Base-by-base conservation (phyloP, 1,140 invertebrate genomes). In the Drosophila pachea region DNA sequence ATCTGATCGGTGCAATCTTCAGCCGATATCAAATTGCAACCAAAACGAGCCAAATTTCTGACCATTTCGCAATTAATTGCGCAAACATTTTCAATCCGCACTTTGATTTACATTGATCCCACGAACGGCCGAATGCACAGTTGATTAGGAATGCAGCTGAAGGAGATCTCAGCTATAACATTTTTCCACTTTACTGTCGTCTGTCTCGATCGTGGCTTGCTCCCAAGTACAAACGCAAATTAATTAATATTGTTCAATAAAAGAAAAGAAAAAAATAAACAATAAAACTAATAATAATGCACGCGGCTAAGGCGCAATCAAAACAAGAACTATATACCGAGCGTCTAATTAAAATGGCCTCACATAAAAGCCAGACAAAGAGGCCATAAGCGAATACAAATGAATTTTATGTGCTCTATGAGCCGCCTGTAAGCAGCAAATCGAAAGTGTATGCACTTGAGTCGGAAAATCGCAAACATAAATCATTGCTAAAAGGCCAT, bases 21-120 rank as follows among this genome's bases (percentile, higher is more conserved):
- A 60, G 60, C 32, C 11, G 48, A 70, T 70, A 70, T 70, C 68
- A 22, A 67, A 71, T 71, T 71, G 68, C 55, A 33, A 16, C 48
- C n/a, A 16, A 32, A 48, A 60, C 52, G n/a, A 53, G 53, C 47
- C 70, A 73, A 74, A 78, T 73, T 71, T 55, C 59, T 78, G 76
- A 70, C 66, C 55, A 66, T 69, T 59, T 82, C 61, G 68, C 70
- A 74, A 70, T 78, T 82, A 82, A 82, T 82, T 82, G 79, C 78
- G 79, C 79, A 82, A 84, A 82, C 4, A 0, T 8, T 82, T 78
- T 69, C 49, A 69, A 29, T 12, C 50, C 55, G 16, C 9, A 22
- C 22, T 32, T 31, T 6, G 75, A 84, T 82, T 82, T 82, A 69
- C 67, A 53, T 64, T 29, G 7, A 71, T 73, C 56, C 68, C 73